Percentiles rank a stretch among this genome's conserved stretches.
phyloP scores from a whole-genome alignment of 1,140 invertebrate genomes.

The Leptoteleia sp. region DNA sequence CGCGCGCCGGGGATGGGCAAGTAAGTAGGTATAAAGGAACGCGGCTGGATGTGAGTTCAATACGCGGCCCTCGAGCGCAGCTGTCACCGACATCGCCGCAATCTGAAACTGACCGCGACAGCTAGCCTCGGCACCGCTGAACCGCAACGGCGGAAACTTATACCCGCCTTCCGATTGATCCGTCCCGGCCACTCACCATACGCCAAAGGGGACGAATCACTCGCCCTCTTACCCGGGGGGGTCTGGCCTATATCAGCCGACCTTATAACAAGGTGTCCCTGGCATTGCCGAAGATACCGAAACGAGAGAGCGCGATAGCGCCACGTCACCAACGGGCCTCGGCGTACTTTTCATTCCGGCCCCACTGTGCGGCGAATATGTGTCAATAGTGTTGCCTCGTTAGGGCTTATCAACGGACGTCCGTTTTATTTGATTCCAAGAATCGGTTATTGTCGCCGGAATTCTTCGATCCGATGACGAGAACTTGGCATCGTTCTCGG shows the following conservation, averaged over 20 bases:
- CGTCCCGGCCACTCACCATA: conserved; percentile 79
- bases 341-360: conserved; percentile 22
- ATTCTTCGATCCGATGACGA: no score
- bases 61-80: conserved; percentile 78
- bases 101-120: conserved; percentile 81
- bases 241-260: conserved; percentile 45
- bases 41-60: conserved; percentile 79
- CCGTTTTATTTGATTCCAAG: conserved; percentile 8
- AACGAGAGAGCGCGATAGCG: conserved; percentile 14
- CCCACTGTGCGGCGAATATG: conserved; percentile 33
- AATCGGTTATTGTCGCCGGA: no score
- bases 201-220: conserved; percentile 79
- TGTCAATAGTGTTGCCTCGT: conserved; percentile 41
- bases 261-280: conserved; percentile 62
- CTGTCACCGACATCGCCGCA: conserved; percentile 80
- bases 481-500: no score
- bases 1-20: no score
- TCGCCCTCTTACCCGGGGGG: conserved; percentile 64
- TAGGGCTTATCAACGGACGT: conserved; percentile 10
- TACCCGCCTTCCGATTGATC: conserved; percentile 80
- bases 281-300: conserved; percentile 56
- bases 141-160: conserved; percentile 80
- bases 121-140: conserved; percentile 73
- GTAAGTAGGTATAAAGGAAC: conserved; percentile 78
- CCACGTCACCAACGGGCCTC: conserved; percentile 15